Base-by-base conservation (phyloP, 2,888 invertebrate species). In the Quadriops clusia region DNA sequence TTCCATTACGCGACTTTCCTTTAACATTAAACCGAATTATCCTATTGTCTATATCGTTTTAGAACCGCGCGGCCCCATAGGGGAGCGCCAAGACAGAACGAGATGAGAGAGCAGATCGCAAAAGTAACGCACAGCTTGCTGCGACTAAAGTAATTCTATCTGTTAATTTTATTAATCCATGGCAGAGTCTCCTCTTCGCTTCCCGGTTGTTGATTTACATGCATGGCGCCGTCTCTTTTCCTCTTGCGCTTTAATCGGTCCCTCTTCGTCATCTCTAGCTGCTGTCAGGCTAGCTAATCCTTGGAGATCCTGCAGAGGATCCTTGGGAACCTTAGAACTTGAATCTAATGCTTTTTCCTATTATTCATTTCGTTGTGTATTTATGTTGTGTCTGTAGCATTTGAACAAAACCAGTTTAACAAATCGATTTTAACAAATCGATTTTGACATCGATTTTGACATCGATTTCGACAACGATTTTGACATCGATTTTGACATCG, bases 91-190 rank as follows among this genome's bases (percentile, higher is more conserved):
- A 17, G 26, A 28, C 1, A 18, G 16, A 26, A 13, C 10, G 40
- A 32, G 28, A 39, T 17, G 33, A 28, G 38, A 28, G 32, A 30
- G 41, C 38, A 24, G 29, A 38, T 47, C 40, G 44, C 41, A 35
- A 36, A 34, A 42, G 43, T 40, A 43, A 40, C 38, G 40, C 42
- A 43, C 41, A 37, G 43, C 41, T 36, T 40, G 39, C 46, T 44
- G 46, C 42, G 49, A 44, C 42, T 49, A 48, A 47, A 53, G 53
- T 53, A 52, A 52, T 50, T 54, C 52, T 54, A 54, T 55, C 53
- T 53, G 54, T 56, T 56, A 56, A 55, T 56, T 56, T 56, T 53
- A 54, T 57, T 56, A 57, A 56, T 54, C 54, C 54, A 48, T 41
- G 46, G 48, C 46, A 41, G 39, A 39, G 39, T 39, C 34, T 37